Percentiles rank a stretch among this genome's conserved stretches.
Conservation (phyloP, 2,797 vertebrate genomes). For the Fistularia tabacaria region DNA sequence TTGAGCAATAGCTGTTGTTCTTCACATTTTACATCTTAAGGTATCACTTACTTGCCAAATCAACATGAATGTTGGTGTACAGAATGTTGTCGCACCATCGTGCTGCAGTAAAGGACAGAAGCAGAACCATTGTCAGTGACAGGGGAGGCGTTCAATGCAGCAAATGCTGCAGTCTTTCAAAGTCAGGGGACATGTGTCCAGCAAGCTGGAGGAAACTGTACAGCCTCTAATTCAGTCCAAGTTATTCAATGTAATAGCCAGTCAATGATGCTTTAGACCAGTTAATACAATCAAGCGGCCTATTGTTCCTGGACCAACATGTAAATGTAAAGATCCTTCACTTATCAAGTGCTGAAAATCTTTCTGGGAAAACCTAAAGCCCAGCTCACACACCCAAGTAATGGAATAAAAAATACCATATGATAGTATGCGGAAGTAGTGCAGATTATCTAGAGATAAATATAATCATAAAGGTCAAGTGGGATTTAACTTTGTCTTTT, state of each 20-base stretch:
- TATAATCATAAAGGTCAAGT: too few relatives aligned
- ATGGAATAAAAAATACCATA: constrained; percentile 12
- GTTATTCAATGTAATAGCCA: constrained; percentile 4
- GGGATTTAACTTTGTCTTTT: too few relatives aligned
- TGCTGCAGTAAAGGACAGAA: constrained; percentile 56
- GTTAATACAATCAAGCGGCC: too few relatives aligned
- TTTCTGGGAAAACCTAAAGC: constrained; percentile 18
- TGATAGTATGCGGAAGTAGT: constrained; percentile 41
- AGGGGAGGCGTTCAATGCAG: constrained; percentile 64
- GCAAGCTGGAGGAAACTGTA: constrained; percentile 1
- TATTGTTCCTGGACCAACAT: too few relatives aligned
- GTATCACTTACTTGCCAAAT: constrained; percentile 39
- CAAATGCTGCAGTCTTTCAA: constrained; percentile 58
- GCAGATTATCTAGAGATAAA: not conserved
- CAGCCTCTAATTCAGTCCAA: constrained; percentile 3
- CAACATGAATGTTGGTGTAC: constrained; percentile 29
- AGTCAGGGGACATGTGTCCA: constrained; percentile 35
- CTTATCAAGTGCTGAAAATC: constrained; percentile 34
- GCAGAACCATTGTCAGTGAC: constrained; percentile 30
- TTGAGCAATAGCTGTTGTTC: constrained; percentile 1
- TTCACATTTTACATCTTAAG: constrained; percentile 12
- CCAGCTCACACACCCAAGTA: constrained; percentile 21
- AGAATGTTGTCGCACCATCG: constrained; percentile 27
- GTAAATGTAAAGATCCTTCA: constrained; percentile 23
- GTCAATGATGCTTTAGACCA: constrained; percentile 6